phyloP scores from a whole-genome alignment of 2,113 vertebrate genomes.

The Candoia aspera region DNA sequence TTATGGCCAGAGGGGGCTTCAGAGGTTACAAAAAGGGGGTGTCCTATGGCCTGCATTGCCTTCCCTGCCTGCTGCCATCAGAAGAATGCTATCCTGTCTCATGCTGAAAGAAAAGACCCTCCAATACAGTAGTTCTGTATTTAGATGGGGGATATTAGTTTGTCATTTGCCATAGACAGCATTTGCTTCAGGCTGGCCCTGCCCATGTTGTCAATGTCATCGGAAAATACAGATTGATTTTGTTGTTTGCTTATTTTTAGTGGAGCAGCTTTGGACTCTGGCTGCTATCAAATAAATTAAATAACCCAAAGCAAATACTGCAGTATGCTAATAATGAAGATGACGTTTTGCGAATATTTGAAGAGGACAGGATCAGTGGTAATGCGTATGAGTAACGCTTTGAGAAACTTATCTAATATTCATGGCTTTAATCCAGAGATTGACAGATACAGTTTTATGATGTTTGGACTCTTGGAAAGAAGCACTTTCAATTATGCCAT shows the following conservation, averaged over 20 bases:
- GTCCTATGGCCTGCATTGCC: neutral
- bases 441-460: neutral
- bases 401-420: neutral
- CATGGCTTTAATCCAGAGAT: neutral
- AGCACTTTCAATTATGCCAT: neutral
- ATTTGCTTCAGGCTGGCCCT: neutral
- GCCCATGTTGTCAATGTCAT: neutral
- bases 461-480: neutral
- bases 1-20: neutral
- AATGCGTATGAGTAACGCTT: neutral
- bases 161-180: neutral
- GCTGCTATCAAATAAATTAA: neutral
- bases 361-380: neutral
- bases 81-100: too few species aligned
- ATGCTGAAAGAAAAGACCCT: neutral
- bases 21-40: neutral
- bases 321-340: neutral
- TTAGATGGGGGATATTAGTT: neutral
- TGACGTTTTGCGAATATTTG: neutral
- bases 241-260: neutral
- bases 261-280: neutral
- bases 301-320: conserved; percentile 2
- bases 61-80: neutral
- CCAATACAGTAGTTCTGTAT: neutral
- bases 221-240: neutral